Evolutionary conservation across 2,888 invertebrate species (phyloP).

Genomic region (Camptogramma bilineatum): DNA sequence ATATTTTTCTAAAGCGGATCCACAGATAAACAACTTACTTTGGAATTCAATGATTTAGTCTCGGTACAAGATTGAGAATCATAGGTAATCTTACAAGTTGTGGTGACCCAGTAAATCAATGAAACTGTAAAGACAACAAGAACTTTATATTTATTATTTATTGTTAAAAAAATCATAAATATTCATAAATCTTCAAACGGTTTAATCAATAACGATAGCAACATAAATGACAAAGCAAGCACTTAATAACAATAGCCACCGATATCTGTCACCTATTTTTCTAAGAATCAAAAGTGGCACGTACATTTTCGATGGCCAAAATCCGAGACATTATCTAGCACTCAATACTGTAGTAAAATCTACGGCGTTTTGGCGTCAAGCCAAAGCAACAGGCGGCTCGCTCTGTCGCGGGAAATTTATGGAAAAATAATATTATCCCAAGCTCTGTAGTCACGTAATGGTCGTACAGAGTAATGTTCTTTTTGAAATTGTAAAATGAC

Average conservation of each 20-base stretch:
- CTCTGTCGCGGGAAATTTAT: conserved; percentile 53
- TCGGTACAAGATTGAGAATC: too few relatives aligned
- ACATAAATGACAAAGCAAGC: not conserved
- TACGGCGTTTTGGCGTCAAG: conserved; percentile 51
- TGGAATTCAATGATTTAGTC: too few relatives aligned
- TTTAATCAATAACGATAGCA: not conserved
- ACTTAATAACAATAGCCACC: not conserved
- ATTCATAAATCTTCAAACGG: too few relatives aligned
- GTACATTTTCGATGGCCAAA: conserved; percentile 37
- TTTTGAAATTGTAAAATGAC: not conserved
- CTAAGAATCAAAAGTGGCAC: conserved; percentile 21
- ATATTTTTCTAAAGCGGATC: too few relatives aligned
- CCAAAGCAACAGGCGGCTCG: conserved; percentile 72
- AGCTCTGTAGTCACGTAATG: conserved; percentile 30
- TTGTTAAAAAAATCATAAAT: too few relatives aligned
- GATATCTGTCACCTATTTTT: conserved; percentile 19
- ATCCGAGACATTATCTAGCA: conserved; percentile 56
- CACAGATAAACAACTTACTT: too few relatives aligned
- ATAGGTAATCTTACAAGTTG: too few relatives aligned
- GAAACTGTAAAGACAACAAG: not conserved
- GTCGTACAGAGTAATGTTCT: not conserved
- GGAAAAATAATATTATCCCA: conserved; percentile 55
- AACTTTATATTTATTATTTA: too few relatives aligned
- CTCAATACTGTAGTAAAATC: conserved; percentile 46
- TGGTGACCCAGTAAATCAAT: too few relatives aligned